Evolutionary conservation across 2,888 invertebrate species (phyloP), one percentile per base, ranked within the genome.

Genomic region (Carabus problematicus): DNA sequence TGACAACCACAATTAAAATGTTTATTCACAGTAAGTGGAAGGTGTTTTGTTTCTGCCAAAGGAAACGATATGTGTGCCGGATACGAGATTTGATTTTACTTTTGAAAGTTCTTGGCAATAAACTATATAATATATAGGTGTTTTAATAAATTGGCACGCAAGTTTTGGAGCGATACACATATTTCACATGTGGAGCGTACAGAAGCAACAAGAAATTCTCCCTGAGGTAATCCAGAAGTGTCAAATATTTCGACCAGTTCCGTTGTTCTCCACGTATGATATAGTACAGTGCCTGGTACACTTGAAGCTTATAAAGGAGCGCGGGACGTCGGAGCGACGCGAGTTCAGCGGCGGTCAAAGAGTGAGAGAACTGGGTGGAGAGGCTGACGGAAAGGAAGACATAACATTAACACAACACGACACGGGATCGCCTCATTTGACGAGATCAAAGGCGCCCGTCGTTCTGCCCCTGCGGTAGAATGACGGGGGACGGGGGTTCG

Each of bases 391-490:
- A 41, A 54, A 77, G 76, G 76, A 77, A 78, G 77, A 78, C 78
- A 77, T 77, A 77, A 79, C 79, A 78, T 79, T 79, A 80, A 80
- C 79, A 79, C 76, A 76, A 78, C 77, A 77, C 75, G 79, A 79
- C 79, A 79, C 74, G 76, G 76, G 75, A 79, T 78, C 79, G 79
- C 79, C 79, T 79, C 80, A 79, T 80, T 79, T 79, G 78, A 78
- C 70, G 77, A 78, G 79, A 80, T 80, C 80, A 80, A 80, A 79
- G 73, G 76, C 73, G 71, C 70, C 77, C 78, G 78, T 73, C 72
- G 70, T n/a, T n/a, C n/a, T n/a, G n/a, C n/a, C n/a, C n/a, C n/a
- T n/a, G n/a, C n/a, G 72, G 59, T 41, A n/a, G 41, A 8, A 16
- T 41, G 8, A 41, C 62, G 43, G 72, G 72, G 45, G 8, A 19